These are phyloP conservation scores for Pluvialis apricaria DNA, from an alignment of 2,113 vertebrate species.

Conservation along the genomic window DNA sequence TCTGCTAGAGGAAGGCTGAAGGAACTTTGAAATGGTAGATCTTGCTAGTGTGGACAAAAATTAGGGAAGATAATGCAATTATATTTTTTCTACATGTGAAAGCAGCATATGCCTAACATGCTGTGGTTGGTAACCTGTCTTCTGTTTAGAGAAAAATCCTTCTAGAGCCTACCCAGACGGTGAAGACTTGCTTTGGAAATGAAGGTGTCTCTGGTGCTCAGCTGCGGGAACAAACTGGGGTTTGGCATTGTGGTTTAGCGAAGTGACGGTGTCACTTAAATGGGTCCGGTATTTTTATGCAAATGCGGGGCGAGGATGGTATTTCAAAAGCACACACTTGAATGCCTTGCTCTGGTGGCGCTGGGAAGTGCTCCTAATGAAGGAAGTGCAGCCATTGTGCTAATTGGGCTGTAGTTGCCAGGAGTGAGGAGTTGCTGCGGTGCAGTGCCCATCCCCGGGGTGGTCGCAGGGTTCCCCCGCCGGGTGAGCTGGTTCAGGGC, in stretches of 20 bases:
- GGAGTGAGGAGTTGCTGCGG: slow-evolving; percentile 17
- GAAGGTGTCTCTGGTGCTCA: neutral
- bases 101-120: neutral
- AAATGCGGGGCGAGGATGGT: slow-evolving; percentile 50
- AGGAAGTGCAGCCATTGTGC: neutral
- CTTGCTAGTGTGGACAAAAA: neutral
- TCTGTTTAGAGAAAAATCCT: neutral
- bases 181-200: neutral
- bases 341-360: slow-evolving; percentile 10
- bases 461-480: neutral
- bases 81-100: neutral
- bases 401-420: neutral
- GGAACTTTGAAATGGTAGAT: neutral
- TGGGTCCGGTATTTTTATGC: slow-evolving; percentile 69
- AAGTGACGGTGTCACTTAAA: slow-evolving; percentile 25
- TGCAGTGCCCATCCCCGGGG: neutral
- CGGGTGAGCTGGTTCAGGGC: neutral
- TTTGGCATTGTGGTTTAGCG: neutral
- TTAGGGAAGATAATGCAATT: neutral
- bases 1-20: neutral
- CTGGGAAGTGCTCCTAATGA: slow-evolving; percentile 10
- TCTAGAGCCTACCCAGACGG: neutral
- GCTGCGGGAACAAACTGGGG: neutral
- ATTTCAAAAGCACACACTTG: slow-evolving; percentile 52
- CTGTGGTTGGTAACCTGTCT: neutral